Evolutionary conservation across 2,888 invertebrate genomes (phyloP).

Genomic region (Brenthis hecate): DNA sequence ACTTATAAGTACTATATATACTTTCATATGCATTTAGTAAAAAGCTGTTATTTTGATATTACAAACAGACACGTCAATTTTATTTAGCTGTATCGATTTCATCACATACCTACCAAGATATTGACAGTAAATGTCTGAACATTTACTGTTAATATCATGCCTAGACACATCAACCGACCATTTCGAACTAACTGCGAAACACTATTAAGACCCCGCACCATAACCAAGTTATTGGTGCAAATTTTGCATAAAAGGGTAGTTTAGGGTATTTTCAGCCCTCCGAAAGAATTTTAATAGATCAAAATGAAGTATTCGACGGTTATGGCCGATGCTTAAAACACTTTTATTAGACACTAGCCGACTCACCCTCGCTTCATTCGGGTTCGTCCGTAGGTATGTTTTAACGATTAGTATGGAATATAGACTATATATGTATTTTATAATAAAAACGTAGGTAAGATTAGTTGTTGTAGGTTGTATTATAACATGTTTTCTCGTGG

Average conservation of each 20-base stretch:
- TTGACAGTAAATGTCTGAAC: not conserved
- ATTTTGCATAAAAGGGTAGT: constrained; percentile 71
- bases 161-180: constrained; percentile 6
- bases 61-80: no score
- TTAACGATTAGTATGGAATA: no score
- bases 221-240: constrained; percentile 57
- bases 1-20: no score
- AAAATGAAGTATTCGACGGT: constrained; percentile 41
- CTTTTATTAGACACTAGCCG: not conserved
- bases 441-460: no score
- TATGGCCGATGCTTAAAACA: not conserved
- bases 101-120: no score
- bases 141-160: not conserved
- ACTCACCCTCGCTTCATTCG: not conserved
- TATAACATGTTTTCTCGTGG: no score
- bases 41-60: no score
- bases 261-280: constrained; percentile 42
- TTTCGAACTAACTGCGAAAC: constrained; percentile 8
- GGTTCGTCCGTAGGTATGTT: no score
- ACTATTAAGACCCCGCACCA: constrained; percentile 19
- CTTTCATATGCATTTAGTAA: no score
- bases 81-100: no score
- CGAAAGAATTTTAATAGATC: constrained; percentile 66
- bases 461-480: no score
- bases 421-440: no score